These are phyloP conservation scores for Phalacrocorax brasilianus DNA, from an alignment of 2,113 vertebrate species.

Conservation along the genomic window DNA sequence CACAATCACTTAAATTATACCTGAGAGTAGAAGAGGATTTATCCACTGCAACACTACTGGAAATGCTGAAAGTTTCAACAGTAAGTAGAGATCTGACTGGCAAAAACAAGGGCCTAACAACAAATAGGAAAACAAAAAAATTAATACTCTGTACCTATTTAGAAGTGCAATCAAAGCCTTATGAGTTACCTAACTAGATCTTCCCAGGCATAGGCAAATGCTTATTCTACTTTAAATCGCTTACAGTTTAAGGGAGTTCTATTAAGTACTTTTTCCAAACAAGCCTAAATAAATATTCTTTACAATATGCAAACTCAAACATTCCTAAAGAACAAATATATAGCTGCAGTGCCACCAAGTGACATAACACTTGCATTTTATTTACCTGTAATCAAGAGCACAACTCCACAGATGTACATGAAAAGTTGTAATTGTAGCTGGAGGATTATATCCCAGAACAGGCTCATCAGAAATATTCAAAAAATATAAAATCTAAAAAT, in stretches of 20 bases:
- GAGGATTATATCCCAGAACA: slow-evolving; percentile 94
- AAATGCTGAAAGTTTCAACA: slow-evolving; percentile 97
- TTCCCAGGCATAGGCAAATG: background rate
- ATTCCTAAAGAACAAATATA: background rate
- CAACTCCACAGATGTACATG: slow-evolving; percentile 98
- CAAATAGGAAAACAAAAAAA: background rate
- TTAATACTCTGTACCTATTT: background rate
- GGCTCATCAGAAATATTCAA: slow-evolving; percentile 96
- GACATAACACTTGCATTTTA: background rate
- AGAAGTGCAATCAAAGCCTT: background rate
- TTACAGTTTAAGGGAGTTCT: background rate
- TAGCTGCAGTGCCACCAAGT: background rate
- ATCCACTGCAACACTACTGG: slow-evolving; percentile 91
- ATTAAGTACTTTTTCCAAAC: background rate
- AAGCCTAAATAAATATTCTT: background rate
- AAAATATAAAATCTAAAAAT: slow-evolving; percentile 89
- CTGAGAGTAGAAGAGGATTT: slow-evolving; percentile 92
- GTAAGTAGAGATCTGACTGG: slow-evolving; percentile 89
- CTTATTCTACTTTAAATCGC: background rate
- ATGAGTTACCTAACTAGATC: background rate
- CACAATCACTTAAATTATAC: slow-evolving; percentile 63
- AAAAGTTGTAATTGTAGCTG: slow-evolving; percentile 89
- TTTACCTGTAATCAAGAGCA: slow-evolving; percentile 92
- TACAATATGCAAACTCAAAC: background rate
- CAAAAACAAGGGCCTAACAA: slow-evolving; percentile 87